Base-by-base conservation (phyloP, 2,888 invertebrate genomes). In the Epistrophe eligans region DNA sequence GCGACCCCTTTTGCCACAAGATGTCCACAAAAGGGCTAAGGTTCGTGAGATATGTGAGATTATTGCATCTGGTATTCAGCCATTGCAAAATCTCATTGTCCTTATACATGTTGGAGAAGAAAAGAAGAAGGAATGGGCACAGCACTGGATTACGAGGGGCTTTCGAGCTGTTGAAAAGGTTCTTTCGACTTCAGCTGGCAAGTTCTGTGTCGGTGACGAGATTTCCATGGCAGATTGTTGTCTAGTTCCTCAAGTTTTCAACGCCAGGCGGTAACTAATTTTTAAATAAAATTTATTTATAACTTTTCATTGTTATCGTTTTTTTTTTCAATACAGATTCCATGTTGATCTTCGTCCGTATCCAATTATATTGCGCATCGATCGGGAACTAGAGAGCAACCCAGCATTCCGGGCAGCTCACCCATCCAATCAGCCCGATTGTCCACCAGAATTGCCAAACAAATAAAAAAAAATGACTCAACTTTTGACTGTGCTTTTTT, bases 181-280 rank as follows among this genome's bases (percentile, higher is more conserved):
- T 43, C 93, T 99, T 11, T 95, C 96, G 0, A 94, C 96, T 4
- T 96, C 96, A 67, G 97, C 98, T 66, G 98, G 98, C 10, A 97
- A 97, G 91, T 99, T 97, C 91, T 98, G 97, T 91, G 97, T 98
- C 4, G 99, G 99, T 0, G 98, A 99, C 93, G 96, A 97, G 89
- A 96, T 99, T 81, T 97, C 98, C 0, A 93, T 99, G 91, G 99
- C 99, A 7, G 99, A 99, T 93, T 97, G 98, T 91, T 99, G 98
- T 92, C 94, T 99, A 81, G 97, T 99, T 70, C 99, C 99, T 62
- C 99, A 99, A 94, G 96, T 99, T 73, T 98, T 97, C 92, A 98
- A 98, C 94, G 99, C 99, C 40, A 95, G 97, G 92, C 96, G 98
- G 97, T 97, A 91, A 70, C 19, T 9, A 10, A 9, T 4, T 15